Percentiles rank a stretch among this genome's conserved stretches.
phyloP scores from a whole-genome alignment of 2,113 vertebrate species.

The Lathamus discolor region DNA sequence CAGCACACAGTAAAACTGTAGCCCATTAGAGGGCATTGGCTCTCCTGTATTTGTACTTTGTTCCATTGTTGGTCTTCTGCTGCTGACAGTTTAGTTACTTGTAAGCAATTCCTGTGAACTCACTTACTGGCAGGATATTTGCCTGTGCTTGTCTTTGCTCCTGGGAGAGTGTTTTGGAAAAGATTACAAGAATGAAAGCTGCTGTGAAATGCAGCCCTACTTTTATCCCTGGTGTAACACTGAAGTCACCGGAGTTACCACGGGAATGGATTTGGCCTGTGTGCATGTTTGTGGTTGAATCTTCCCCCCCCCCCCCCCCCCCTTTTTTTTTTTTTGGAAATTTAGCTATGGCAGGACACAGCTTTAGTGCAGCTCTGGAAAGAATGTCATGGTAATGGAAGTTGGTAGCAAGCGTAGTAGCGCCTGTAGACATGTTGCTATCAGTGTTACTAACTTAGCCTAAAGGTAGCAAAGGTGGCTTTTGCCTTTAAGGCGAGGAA shows the following conservation, averaged over 20 bases:
- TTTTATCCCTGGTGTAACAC: slow-evolving; percentile 27
- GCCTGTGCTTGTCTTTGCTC: slow-evolving; percentile 55
- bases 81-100: slow-evolving; percentile 33
- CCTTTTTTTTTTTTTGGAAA: background rate
- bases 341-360: background rate
- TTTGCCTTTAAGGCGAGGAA: background rate
- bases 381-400: background rate
- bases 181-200: slow-evolving; percentile 39
- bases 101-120: slow-evolving; percentile 53
- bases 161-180: slow-evolving; percentile 50
- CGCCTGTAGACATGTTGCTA: background rate
- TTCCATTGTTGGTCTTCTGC: background rate
- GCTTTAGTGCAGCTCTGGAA: background rate
- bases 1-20: background rate
- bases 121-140: slow-evolving; percentile 56
- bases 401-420: background rate
- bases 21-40: slow-evolving; percentile 37
- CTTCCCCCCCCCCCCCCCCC: too few species aligned
- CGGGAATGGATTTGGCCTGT: background rate
- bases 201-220: slow-evolving; percentile 33
- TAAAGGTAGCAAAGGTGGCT: background rate
- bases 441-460: background rate
- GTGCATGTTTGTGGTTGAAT: background rate
- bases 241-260: slow-evolving; percentile 10
- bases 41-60: slow-evolving; percentile 3